Base-by-base conservation (phyloP, 2,888 invertebrate species). In the Drosophila histrio region DNA sequence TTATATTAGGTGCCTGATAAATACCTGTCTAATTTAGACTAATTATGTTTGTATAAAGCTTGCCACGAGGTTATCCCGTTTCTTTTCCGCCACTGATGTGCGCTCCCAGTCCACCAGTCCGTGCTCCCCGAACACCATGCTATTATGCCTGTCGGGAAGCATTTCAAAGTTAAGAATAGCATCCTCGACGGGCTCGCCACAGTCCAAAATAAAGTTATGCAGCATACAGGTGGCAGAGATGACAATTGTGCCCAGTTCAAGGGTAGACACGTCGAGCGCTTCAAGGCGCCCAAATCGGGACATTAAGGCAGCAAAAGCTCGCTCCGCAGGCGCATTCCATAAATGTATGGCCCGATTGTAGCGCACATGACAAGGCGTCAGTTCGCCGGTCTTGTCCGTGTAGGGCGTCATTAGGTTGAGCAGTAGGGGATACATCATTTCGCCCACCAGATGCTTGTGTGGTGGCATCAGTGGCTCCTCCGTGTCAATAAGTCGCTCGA, bases 371-470 rank as follows among this genome's bases (percentile, higher is more conserved):
- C 64, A 64, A 9, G 76, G 68, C 1, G 75, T 68, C 15, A 72
- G 7, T 13, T 68, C 57, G 0, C 57, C 54, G 19, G 19, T 22
- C 8, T 21, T 39, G 1, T 73, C 52, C 8, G 62, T 41, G 41
- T 59, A 77, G 13, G 79, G 72, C 2, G 77, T 77, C 79, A 77
- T 77, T 3, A 79, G 39, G 34, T 79, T 77, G 7, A 77, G 43
- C 17, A 77, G 26, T 9, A 77, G 57, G 1, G 77, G 77, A 24
- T 77, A 77, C 46, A 53, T 63, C 28, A 58, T 47, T 32, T 77
- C 75, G 1, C 79, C 77, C 0, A 77, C 76, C 4, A 77, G 21
- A 68, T 77, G 77, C 5, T 61, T 75, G 1, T 63, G 34, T 2
- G 64, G 36, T 5, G 79, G 64, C 44, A 77, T 54, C 8, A 77